A percentile compares a stretch with the other conserved stretches of the same genome.
Evolutionary conservation across 2,797 vertebrate genomes (phyloP).

Genomic region (Anguilla obscura): DNA sequence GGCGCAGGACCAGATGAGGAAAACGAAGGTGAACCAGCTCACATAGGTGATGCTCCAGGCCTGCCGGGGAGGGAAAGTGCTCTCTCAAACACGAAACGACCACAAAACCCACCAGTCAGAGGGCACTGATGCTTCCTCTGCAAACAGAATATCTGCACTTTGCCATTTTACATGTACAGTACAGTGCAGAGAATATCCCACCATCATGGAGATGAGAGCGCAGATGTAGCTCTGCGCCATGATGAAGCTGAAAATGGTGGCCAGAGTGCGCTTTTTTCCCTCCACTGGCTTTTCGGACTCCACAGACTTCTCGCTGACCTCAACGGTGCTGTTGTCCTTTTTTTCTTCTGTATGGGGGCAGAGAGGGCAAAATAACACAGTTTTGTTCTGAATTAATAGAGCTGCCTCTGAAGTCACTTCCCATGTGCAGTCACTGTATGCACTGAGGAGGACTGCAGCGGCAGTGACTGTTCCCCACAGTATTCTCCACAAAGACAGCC

Average conservation of each 20-base stretch:
- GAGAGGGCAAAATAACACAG: neutral
- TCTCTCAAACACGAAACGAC: neutral
- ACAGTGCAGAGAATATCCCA: conserved; percentile 64
- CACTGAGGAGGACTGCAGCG: neutral
- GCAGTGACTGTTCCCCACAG: neutral
- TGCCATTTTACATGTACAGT: neutral
- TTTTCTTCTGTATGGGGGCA: conserved; percentile 58
- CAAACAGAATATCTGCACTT: neutral
- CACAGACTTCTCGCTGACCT: conserved; percentile 65
- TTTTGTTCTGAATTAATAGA: neutral
- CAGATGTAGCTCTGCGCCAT: conserved; percentile 99
- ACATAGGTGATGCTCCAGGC: conserved; percentile 97
- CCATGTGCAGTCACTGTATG: neutral
- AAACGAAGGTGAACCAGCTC: conserved; percentile 93
- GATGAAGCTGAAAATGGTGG: conserved; percentile 89
- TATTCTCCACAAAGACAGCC: neutral
- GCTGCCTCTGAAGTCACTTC: neutral
- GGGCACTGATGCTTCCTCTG: neutral
- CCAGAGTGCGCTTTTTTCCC: conserved; percentile 76
- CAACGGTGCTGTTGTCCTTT: conserved; percentile 62
- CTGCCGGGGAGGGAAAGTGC: conserved; percentile 56
- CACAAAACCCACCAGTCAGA: neutral
- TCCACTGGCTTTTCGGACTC: conserved; percentile 67
- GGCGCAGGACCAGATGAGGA: conserved; percentile 92
- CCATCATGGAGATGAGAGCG: conserved; percentile 99